Percentiles rank a stretch among this genome's conserved stretches.
Evolutionary conservation across 2,888 invertebrate species (phyloP).

Genomic region (Nezara viridula): DNA sequence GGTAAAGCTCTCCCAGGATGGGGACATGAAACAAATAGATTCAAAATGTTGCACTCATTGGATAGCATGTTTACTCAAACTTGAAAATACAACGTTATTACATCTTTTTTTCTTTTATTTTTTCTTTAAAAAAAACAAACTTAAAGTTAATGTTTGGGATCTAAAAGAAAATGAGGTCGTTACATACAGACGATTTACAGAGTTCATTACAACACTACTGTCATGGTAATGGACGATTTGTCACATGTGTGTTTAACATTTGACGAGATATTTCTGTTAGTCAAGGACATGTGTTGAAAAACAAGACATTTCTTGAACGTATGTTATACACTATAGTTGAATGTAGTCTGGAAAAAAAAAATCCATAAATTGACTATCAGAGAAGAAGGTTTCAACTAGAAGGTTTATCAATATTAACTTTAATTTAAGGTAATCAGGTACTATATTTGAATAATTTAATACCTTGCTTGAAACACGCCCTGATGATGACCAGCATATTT

Average conservation of each 20-base stretch:
- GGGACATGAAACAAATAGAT: background rate
- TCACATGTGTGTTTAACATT: conserved; percentile 18
- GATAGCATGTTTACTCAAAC: conserved; percentile 38
- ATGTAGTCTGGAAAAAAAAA: background rate
- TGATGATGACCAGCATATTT: no score
- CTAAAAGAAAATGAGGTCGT: conserved; percentile 44
- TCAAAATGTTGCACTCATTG: background rate
- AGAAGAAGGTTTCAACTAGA: no score
- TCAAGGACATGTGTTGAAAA: conserved; percentile 29
- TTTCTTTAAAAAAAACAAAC: no score
- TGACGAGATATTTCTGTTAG: background rate
- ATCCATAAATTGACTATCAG: no score
- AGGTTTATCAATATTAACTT: no score
- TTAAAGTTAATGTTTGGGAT: conserved; percentile 54
- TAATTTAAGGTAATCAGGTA: no score
- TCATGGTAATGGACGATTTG: conserved; percentile 52
- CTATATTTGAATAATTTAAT: no score
- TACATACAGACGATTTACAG: conserved; percentile 34
- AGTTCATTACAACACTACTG: conserved; percentile 49
- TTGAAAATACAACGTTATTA: conserved; percentile 46
- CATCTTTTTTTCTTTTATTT: background rate
- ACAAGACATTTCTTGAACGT: background rate
- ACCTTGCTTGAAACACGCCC: no score
- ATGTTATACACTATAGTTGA: background rate
- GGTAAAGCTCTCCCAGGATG: background rate